phyloP scores from a whole-genome alignment of 2,113 vertebrate species.

The Lepisosteus oculatus region DNA sequence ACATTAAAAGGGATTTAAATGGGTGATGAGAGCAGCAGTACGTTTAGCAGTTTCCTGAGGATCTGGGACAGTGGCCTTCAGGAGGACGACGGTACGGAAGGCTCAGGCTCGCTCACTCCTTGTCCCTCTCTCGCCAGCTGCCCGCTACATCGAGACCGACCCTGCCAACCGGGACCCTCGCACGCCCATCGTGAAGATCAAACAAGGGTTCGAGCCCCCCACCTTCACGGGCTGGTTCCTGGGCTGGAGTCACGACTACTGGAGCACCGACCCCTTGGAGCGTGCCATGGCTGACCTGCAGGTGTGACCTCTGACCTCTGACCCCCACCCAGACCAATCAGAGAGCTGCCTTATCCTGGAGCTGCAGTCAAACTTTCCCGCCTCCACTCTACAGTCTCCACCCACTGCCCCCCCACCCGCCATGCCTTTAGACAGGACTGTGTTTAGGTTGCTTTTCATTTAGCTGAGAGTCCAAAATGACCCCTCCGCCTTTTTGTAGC shows the following conservation, averaged over 20 bases:
- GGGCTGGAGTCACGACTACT: slow-evolving; percentile 92
- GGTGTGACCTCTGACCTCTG: slow-evolving; percentile 59
- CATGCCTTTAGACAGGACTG: not conserved
- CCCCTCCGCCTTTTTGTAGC: no score
- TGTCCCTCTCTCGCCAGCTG: slow-evolving; percentile 58
- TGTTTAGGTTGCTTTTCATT: no score
- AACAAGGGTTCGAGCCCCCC: slow-evolving; percentile 86
- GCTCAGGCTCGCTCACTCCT: not conserved
- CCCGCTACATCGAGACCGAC: slow-evolving; percentile 87
- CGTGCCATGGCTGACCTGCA: slow-evolving; percentile 83
- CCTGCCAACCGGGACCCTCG: slow-evolving; percentile 80
- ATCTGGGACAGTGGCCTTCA: no score
- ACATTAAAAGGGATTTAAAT: no score
- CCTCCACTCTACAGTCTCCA: no score
- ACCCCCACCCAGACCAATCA: not conserved
- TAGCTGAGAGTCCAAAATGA: no score
- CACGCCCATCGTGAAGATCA: slow-evolving; percentile 80
- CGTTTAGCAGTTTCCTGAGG: no score
- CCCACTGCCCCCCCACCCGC: not conserved
- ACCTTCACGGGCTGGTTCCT: slow-evolving; percentile 97
- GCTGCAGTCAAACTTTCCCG: slow-evolving; percentile 2
- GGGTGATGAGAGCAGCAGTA: no score
- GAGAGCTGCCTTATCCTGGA: slow-evolving; percentile 25
- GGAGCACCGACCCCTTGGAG: slow-evolving; percentile 84
- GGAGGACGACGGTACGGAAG: no score